phyloP scores from a whole-genome alignment of 2,888 invertebrate species.

The Phortica magna region DNA sequence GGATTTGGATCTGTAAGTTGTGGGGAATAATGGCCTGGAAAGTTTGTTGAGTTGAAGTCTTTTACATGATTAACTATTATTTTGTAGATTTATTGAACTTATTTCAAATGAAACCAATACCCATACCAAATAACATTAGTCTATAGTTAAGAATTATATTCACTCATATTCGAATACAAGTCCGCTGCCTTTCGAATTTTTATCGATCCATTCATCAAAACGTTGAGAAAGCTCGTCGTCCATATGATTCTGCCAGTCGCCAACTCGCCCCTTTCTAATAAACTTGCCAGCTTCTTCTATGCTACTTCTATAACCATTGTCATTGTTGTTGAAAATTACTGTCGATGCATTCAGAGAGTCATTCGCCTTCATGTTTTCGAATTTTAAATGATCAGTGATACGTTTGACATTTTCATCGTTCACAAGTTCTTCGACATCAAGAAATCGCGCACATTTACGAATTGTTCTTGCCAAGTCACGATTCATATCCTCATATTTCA shows the following conservation, averaged over 20 bases:
- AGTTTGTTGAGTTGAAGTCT: too few relatives aligned
- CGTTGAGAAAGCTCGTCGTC: constrained; percentile 83
- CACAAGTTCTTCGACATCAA: constrained; percentile 81
- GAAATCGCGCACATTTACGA: constrained; percentile 81
- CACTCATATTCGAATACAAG: constrained; percentile 80
- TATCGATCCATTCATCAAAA: constrained; percentile 86
- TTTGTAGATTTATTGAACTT: not conserved
- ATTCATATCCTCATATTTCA: constrained; percentile 91
- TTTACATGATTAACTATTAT: not conserved
- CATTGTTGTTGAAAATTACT: constrained; percentile 79
- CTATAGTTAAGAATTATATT: not conserved
- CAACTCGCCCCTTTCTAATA: constrained; percentile 88
- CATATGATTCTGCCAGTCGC: constrained; percentile 88
- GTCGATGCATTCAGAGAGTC: constrained; percentile 87
- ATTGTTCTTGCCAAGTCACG: constrained; percentile 84
- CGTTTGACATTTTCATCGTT: constrained; percentile 83
- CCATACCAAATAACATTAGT: not conserved
- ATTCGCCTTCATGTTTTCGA: constrained; percentile 90
- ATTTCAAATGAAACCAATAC: constrained; percentile 1
- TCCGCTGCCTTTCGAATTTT: constrained; percentile 82
- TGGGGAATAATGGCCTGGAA: too few relatives aligned
- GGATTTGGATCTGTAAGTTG: too few relatives aligned
- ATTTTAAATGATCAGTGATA: constrained; percentile 87
- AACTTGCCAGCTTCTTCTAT: constrained; percentile 80
- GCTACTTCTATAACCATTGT: constrained; percentile 34